phyloP scores from a whole-genome alignment of 2,113 vertebrate species.

The Xiphorhynchus elegans region DNA sequence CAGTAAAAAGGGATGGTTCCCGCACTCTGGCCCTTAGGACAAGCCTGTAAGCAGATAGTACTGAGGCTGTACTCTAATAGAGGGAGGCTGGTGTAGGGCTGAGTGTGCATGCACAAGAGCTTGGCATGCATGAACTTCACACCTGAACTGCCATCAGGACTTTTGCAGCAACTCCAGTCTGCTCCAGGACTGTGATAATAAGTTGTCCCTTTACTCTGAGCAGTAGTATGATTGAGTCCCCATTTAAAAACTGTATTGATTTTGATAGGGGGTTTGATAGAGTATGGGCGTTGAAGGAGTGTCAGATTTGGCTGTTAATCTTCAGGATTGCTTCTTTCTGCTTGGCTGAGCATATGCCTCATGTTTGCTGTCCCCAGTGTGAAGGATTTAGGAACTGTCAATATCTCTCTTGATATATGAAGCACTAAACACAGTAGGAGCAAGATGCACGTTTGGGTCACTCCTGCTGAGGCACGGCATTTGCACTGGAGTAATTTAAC shows the following conservation, averaged over 20 bases:
- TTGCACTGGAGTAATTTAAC: neutral
- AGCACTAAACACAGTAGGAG: neutral
- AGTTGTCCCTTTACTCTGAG: neutral
- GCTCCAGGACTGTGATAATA: neutral
- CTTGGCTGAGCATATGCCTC: slow-evolving; percentile 5
- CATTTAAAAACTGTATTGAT: slow-evolving; percentile 26
- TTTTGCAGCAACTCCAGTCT: neutral
- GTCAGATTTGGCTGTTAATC: slow-evolving; percentile 48
- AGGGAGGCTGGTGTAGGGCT: neutral
- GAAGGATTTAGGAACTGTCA: slow-evolving; percentile 53
- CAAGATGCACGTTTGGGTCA: neutral
- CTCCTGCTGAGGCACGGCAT: neutral
- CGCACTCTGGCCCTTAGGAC: neutral
- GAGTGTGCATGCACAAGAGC: neutral
- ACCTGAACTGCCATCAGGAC: neutral
- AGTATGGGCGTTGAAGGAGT: neutral
- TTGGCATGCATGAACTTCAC: neutral
- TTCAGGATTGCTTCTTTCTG: slow-evolving; percentile 48
- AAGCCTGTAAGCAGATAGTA: neutral
- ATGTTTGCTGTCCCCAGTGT: neutral
- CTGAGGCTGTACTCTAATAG: neutral
- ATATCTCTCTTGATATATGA: neutral
- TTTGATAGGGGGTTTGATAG: slow-evolving; percentile 34
- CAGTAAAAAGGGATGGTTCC: neutral
- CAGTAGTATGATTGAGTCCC: neutral